These are phyloP conservation scores for Tetraneura akinire DNA, from an alignment of 1,140 invertebrate species.

Conservation along the genomic window DNA sequence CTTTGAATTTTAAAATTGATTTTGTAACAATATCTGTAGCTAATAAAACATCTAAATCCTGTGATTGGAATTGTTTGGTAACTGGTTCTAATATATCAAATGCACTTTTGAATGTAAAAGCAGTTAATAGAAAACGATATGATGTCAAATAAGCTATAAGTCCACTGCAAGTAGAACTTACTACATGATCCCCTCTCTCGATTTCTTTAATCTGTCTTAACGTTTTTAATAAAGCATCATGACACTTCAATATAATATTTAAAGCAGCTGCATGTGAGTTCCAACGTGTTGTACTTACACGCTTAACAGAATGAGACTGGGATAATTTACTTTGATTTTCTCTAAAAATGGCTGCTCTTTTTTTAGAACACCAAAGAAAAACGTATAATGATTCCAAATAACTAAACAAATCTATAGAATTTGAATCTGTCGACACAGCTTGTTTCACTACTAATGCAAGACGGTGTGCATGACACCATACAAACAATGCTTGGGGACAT, in stretches of 20 bases:
- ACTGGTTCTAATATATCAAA: slow-evolving; percentile 7
- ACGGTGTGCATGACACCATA: slow-evolving; percentile 53
- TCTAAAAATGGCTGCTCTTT: no score
- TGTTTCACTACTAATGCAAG: slow-evolving; percentile 52
- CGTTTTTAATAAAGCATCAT: neutral
- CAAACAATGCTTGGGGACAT: no score
- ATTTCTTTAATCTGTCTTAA: neutral
- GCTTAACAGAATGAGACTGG: neutral
- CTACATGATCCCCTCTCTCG: neutral
- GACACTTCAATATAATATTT: neutral
- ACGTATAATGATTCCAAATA: neutral
- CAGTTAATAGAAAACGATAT: neutral
- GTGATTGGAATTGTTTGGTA: neutral
- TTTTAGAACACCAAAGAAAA: neutral
- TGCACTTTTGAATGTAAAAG: neutral
- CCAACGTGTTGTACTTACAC: slow-evolving; percentile 1
- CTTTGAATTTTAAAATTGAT: neutral
- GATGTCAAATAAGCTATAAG: neutral
- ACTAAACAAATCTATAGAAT: neutral
- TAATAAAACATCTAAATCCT: neutral
- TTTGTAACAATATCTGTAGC: no score
- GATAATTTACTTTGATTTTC: neutral
- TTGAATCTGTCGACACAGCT: neutral
- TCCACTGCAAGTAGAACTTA: neutral
- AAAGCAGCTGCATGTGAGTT: neutral